A percentile compares a stretch with the other conserved stretches of the same genome.
Conservation (phyloP, 2,113 vertebrate genomes). For the Rhynchomys soricoides region DNA sequence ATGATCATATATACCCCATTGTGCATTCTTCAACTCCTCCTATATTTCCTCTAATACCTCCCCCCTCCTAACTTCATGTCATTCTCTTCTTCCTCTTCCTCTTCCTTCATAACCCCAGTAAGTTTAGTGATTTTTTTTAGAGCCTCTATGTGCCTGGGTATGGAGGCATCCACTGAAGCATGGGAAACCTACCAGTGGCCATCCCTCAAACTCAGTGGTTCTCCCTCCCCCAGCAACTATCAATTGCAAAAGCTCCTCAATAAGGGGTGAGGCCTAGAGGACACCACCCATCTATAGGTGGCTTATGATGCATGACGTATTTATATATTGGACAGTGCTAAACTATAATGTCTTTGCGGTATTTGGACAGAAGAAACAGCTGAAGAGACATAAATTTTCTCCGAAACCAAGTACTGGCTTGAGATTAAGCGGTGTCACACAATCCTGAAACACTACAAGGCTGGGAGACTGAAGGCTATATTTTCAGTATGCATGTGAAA, state of each 20-base stretch:
- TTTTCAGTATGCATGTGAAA: conserved; percentile 37
- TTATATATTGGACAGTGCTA: neutral
- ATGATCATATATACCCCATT: neutral
- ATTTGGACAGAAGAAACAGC: neutral
- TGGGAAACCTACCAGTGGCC: neutral
- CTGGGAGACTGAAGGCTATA: neutral
- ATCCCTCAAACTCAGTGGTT: neutral
- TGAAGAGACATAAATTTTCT: neutral
- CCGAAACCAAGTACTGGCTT: neutral
- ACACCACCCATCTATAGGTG: neutral
- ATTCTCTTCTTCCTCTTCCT: neutral
- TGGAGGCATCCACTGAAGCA: neutral
- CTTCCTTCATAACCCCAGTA: neutral
- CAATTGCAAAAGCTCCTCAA: neutral
- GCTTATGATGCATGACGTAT: neutral
- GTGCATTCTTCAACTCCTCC: neutral
- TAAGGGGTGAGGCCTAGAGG: neutral
- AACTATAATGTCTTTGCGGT: neutral
- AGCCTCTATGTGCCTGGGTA: neutral
- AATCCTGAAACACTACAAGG: neutral
- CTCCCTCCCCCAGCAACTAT: neutral
- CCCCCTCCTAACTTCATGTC: neutral
- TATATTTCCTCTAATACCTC: neutral
- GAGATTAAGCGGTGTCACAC: neutral
- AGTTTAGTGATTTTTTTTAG: neutral